Evolutionary conservation across 2,797 vertebrate genomes (phyloP).

Genomic region (Sebastes minor): DNA sequence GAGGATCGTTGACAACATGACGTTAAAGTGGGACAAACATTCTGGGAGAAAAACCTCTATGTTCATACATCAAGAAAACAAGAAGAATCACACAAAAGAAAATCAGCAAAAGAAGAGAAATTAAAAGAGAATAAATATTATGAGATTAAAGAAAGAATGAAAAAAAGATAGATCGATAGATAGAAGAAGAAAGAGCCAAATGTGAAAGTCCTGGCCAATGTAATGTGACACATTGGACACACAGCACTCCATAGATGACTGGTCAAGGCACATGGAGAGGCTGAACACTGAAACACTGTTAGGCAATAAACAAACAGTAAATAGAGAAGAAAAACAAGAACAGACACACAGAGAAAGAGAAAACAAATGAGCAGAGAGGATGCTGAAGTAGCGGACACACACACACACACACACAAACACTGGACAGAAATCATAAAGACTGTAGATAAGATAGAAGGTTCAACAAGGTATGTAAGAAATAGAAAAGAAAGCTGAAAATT

Average conservation of each 20-base stretch:
- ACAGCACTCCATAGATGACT: constrained; percentile 74
- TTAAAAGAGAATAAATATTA: constrained; percentile 52
- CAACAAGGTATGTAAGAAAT: constrained; percentile 58
- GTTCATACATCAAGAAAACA: constrained; percentile 72
- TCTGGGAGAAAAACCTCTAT: constrained; percentile 65
- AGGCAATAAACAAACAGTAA: constrained; percentile 63
- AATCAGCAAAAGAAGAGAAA: constrained; percentile 38
- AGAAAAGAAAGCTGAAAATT: constrained; percentile 68
- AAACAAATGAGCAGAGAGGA: constrained; percentile 50
- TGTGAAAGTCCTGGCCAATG: constrained; percentile 52
- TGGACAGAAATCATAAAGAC: constrained; percentile 70
- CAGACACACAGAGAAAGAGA: constrained; percentile 38
- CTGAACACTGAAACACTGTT: constrained; percentile 70
- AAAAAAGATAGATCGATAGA: background rate
- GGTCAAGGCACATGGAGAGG: constrained; percentile 76
- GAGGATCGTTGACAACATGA: constrained; percentile 49
- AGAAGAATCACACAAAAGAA: constrained; percentile 57
- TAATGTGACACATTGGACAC: constrained; percentile 64
- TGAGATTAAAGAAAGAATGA: constrained; percentile 48
- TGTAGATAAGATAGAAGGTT: constrained; percentile 61
- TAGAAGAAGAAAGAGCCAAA: constrained; percentile 47
- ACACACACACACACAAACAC: constrained; percentile 20
- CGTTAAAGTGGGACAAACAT: constrained; percentile 61
- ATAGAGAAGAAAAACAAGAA: constrained; percentile 45
- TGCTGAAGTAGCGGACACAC: constrained; percentile 49